Base-by-base conservation (phyloP, 2,888 invertebrate species). In the Ormyrus thymus region DNA sequence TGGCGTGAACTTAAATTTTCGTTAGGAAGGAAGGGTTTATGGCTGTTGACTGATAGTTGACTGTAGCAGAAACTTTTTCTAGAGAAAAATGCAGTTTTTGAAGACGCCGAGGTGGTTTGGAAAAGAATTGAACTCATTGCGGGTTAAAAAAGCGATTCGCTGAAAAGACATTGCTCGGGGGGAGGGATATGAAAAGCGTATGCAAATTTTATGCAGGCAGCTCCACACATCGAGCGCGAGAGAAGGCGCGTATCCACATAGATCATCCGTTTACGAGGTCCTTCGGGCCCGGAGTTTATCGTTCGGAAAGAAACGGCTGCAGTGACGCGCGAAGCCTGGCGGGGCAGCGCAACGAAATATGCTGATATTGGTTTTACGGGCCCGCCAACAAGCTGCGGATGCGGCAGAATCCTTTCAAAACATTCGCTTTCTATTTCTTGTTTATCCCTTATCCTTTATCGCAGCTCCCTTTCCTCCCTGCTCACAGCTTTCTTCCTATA, bases 181-280 rank as follows among this genome's bases (percentile, higher is more conserved):
- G 69, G 5, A 43, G 46, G 55, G 53, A 51, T 48, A 62, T 76
- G 62, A 69, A 69, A 69, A 13, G 71, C 50, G 48, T 43, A 62
- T 64, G 29, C 43, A 61, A 55, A 70, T 70, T 70, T 70, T 70
- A 76, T 70, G 70, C 58, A 53, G 29, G 29, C 29, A 29, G 29
- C 29, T 29, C 29, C 29, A 29, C 29, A 29, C 29, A 29, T 29
- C 29, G 29, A 29, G 29, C 29, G 1, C 3, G 13, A 9, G 11
- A n/a, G 62, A 51, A 43, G 15, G 7, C 51, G n/a, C 11, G 29
- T 59, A 66, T 66, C 76, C 76, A 46, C 74, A 70, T 75, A 79
- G 80, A 81, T 81, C 78, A 81, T 81, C 78, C 75, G 75, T 81
- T 81, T 78, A 81, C 80, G 80, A 78, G 71, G 77, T 71, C 70